Evolutionary conservation across 2,797 vertebrate species (phyloP).

Genomic region (Acanthornis magna): DNA sequence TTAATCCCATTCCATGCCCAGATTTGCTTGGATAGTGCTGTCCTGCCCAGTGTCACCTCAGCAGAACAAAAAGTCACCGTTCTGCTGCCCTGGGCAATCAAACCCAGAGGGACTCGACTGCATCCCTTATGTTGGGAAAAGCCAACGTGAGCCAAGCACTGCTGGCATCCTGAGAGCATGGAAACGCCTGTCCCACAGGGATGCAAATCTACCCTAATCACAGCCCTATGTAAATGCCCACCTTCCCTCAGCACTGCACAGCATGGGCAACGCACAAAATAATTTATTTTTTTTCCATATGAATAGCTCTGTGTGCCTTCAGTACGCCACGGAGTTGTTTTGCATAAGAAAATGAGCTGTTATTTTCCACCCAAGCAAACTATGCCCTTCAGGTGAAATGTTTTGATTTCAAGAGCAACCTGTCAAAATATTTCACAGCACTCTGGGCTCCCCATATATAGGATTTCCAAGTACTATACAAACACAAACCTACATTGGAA

Average conservation of each 20-base stretch:
- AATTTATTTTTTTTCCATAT: neutral
- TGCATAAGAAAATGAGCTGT: conserved; percentile 53
- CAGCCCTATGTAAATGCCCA: conserved; percentile 16
- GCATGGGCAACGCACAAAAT: neutral
- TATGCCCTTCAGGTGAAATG: conserved; percentile 27
- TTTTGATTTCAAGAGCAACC: conserved; percentile 13
- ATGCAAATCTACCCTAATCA: conserved; percentile 54
- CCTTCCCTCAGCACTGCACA: neutral
- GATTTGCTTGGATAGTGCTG: neutral
- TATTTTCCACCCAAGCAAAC: conserved; percentile 39
- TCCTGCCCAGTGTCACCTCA: neutral
- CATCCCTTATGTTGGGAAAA: neutral
- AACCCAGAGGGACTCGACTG: neutral
- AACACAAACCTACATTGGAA: neutral
- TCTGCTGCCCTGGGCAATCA: neutral
- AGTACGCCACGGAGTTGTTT: neutral
- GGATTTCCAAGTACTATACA: neutral
- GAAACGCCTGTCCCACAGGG: neutral
- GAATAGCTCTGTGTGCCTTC: neutral
- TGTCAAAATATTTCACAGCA: neutral
- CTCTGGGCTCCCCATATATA: neutral
- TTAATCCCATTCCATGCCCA: neutral
- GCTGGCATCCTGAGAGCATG: neutral
- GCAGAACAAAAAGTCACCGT: neutral
- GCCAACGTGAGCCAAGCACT: neutral